Evolutionary conservation across 2,113 vertebrate species (phyloP).

Genomic region (Tachysurus fulvidraco): DNA sequence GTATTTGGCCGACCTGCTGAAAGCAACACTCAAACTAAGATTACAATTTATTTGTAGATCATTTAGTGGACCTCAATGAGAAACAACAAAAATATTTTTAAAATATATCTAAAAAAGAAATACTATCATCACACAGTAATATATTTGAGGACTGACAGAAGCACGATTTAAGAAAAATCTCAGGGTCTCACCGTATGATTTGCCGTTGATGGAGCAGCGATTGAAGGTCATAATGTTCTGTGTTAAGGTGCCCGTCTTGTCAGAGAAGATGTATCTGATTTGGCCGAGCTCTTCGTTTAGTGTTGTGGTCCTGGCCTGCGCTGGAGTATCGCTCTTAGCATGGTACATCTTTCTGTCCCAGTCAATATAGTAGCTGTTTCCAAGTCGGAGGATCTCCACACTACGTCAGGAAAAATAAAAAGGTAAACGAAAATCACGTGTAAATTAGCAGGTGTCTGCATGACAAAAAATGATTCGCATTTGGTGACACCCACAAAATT

Average conservation of each 20-base stretch:
- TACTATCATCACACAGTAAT: too few relatives aligned
- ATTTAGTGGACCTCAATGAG: neutral
- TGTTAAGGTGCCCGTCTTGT: slow-evolving; percentile 96
- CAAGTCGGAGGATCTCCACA: slow-evolving; percentile 92
- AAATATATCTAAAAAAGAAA: neutral
- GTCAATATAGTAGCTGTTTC: slow-evolving; percentile 93
- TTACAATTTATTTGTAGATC: neutral
- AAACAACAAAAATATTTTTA: neutral
- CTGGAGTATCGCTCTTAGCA: slow-evolving; percentile 78
- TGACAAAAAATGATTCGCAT: too few relatives aligned
- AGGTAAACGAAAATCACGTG: neutral
- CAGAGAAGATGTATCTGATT: slow-evolving; percentile 94
- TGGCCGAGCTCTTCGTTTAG: slow-evolving; percentile 96
- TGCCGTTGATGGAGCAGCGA: slow-evolving; percentile 90
- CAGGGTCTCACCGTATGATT: slow-evolving; percentile 77
- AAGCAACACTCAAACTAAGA: neutral
- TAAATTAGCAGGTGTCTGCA: neutral
- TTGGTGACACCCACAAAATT: neutral
- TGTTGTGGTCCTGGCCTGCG: slow-evolving; percentile 90
- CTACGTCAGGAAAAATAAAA: slow-evolving; percentile 60
- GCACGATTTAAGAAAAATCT: neutral
- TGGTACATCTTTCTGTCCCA: slow-evolving; percentile 97
- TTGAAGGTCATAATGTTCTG: slow-evolving; percentile 97
- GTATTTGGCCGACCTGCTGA: neutral
- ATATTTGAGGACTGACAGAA: neutral